A percentile compares a stretch with the other conserved stretches of the same genome.
Conservation (phyloP, 2,113 vertebrate species). For the Cichladusa arquata region DNA sequence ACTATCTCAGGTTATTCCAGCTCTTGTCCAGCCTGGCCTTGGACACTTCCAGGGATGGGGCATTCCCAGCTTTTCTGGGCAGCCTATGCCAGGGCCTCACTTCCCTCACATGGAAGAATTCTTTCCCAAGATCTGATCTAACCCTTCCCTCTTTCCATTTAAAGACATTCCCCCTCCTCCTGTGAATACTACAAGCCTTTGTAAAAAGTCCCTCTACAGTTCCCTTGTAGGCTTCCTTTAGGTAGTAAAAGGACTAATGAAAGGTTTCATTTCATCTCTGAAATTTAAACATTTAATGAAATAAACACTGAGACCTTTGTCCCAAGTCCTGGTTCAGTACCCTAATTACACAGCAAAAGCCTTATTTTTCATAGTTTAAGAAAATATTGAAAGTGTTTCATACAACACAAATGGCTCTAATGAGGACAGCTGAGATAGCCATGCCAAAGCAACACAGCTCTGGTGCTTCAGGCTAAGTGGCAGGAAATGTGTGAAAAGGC, state of each 20-base stretch:
- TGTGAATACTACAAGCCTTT: background rate
- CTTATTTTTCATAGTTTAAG: background rate
- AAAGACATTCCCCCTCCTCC: rapidly evolving
- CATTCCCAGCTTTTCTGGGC: background rate
- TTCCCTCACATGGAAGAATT: background rate
- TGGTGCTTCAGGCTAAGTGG: background rate
- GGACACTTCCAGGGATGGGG: rapidly evolving
- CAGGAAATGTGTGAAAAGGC: background rate
- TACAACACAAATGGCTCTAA: background rate
- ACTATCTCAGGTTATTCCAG: background rate
- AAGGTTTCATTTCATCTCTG: background rate
- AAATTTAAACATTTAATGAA: background rate
- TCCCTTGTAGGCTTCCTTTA: background rate
- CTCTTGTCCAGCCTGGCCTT: background rate
- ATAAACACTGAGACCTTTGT: background rate
- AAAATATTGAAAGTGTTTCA: background rate
- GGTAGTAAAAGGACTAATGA: background rate
- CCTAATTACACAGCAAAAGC: background rate
- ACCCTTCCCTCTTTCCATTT: background rate
- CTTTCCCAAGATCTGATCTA: background rate
- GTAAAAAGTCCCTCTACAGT: background rate
- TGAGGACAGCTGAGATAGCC: background rate
- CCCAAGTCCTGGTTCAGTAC: background rate
- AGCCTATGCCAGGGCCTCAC: background rate
- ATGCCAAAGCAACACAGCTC: background rate